phyloP scores from a whole-genome alignment of 2,888 invertebrate genomes.

The Physocephala rufipes region DNA sequence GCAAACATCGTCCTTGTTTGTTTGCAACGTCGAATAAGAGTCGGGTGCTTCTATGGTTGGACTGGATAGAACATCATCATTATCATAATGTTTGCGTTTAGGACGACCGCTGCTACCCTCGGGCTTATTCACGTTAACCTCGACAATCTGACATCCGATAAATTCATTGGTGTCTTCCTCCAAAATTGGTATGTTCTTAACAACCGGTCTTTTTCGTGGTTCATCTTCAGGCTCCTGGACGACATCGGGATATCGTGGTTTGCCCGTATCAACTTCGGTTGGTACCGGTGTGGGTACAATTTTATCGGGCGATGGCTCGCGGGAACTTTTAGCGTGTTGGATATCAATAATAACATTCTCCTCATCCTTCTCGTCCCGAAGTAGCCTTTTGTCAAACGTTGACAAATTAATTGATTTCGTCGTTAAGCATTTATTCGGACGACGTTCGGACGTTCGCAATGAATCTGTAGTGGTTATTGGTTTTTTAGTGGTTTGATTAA shows the following conservation, averaged over 20 bases:
- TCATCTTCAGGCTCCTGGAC: conserved; percentile 80
- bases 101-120: conserved; percentile 54
- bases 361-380: conserved; percentile 65
- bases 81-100: conserved; percentile 35
- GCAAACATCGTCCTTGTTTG: conserved; percentile 72
- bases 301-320: conserved; percentile 79
- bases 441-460: conserved; percentile 43
- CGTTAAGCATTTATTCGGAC: conserved; percentile 66
- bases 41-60: conserved; percentile 68
- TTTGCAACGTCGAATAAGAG: conserved; percentile 63
- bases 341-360: conserved; percentile 75
- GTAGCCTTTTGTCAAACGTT: conserved; percentile 67
- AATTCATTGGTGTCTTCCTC: conserved; percentile 69
- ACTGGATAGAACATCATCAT: conserved; percentile 52
- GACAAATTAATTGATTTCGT: conserved; percentile 69
- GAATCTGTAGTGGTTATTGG: conserved; percentile 50
- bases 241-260: conserved; percentile 77
- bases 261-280: conserved; percentile 67
- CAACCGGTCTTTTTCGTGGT: conserved; percentile 62
- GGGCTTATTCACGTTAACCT: conserved; percentile 65
- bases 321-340: conserved; percentile 77
- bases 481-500: conserved; percentile 51
- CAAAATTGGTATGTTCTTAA: conserved; percentile 68
- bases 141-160: conserved; percentile 68
- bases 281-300: conserved; percentile 75